Evolutionary conservation across 2,113 vertebrate genomes (phyloP).

Genomic region (Mixornis gularis): DNA sequence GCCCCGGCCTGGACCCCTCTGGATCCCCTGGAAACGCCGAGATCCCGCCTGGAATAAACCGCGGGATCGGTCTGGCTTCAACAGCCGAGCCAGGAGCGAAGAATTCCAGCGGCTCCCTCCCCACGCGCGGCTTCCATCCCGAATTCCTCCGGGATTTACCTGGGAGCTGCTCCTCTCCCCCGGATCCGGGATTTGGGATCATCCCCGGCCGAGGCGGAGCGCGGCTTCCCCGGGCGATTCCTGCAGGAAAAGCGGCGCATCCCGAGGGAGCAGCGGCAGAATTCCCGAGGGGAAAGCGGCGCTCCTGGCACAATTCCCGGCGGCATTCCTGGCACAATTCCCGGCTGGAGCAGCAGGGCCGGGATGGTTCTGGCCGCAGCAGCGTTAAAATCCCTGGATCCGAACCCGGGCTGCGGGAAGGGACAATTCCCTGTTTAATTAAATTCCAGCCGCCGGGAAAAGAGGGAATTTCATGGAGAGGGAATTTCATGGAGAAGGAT

Average conservation of each 20-base stretch:
- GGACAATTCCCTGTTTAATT: not conserved
- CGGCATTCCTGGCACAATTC: not conserved
- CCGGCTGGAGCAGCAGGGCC: not conserved
- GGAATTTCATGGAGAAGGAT: not conserved
- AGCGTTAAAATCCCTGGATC: not conserved
- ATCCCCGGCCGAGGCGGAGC: not conserved
- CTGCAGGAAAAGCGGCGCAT: not conserved
- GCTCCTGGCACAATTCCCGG: not conserved
- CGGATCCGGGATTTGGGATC: not conserved
- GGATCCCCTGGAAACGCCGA: not conserved
- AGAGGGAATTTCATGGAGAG: not conserved
- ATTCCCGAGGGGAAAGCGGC: not conserved
- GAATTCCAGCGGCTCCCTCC: not conserved
- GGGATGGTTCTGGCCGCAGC: not conserved
- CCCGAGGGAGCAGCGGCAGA: not conserved
- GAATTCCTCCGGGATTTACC: not conserved
- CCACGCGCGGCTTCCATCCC: rapidly evolving
- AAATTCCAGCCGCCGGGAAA: not conserved
- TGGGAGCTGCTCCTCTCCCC: not conserved
- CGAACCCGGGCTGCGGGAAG: not conserved
- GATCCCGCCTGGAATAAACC: not conserved
- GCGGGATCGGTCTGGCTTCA: rapidly evolving
- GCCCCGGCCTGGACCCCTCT: not conserved
- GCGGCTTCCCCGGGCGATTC: not conserved
- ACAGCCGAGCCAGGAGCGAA: not conserved